These are phyloP conservation scores for Myotis yumanensis DNA, from an alignment of 2,113 vertebrate genomes.

Conservation along the genomic window DNA sequence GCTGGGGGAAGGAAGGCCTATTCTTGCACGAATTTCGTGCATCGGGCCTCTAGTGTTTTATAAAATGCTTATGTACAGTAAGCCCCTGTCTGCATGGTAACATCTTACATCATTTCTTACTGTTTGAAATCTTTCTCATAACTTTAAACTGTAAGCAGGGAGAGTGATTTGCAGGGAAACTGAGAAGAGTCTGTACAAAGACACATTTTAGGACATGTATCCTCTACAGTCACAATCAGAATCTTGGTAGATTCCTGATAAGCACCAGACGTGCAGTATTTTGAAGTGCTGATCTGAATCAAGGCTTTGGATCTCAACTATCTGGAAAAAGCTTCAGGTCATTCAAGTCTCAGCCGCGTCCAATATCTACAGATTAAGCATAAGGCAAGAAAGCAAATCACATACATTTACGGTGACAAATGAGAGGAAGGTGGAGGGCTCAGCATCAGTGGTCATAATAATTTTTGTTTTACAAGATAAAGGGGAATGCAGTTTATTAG, in stretches of 20 bases:
- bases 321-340: background rate
- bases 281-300: background rate
- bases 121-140: background rate
- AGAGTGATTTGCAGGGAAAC: background rate
- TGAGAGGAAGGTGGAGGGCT: background rate
- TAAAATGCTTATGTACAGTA: background rate
- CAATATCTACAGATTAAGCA: background rate
- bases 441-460: background rate
- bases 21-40: too few relatives aligned
- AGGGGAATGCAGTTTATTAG: background rate
- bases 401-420: background rate
- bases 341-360: background rate
- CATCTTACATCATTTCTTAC: background rate
- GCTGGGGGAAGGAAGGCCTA: too few relatives aligned
- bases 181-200: background rate
- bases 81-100: background rate
- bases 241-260: background rate
- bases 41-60: background rate
- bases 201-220: background rate
- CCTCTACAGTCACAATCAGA: background rate
- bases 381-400: background rate
- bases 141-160: background rate
- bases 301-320: background rate
- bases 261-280: background rate
- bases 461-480: slow-evolving; percentile 31